Conservation (phyloP, 2,797 vertebrate species). For the Onychomys leucogaster region DNA sequence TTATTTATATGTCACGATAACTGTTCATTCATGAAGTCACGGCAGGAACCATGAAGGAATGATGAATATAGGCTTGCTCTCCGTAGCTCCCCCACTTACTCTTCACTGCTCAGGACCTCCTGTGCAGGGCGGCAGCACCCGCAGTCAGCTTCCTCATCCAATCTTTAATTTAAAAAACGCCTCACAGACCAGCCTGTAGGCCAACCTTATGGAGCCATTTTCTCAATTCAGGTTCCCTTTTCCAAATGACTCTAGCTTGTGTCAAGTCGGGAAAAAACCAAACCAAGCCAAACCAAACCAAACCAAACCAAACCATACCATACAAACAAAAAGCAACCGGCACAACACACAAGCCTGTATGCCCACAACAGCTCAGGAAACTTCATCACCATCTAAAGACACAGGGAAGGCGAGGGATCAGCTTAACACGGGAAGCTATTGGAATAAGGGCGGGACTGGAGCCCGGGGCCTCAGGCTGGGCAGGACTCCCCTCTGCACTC, state of each 20-base stretch:
- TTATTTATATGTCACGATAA: background rate
- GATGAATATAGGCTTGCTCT: background rate
- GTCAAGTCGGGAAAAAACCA: background rate
- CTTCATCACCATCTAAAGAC: background rate
- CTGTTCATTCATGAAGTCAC: background rate
- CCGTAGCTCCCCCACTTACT: background rate
- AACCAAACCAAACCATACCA: background rate
- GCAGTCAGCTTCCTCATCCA: background rate
- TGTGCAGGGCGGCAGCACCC: background rate
- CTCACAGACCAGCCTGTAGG: background rate
- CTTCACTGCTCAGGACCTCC: background rate
- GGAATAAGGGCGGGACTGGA: background rate
- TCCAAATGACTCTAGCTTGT: background rate
- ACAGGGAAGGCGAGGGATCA: background rate
- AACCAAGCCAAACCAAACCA: background rate
- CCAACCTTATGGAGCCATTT: background rate
- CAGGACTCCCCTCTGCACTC: background rate
- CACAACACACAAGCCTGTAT: background rate
- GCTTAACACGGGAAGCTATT: background rate
- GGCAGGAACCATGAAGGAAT: background rate
- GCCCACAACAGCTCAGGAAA: background rate
- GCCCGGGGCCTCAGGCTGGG: background rate
- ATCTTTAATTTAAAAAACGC: background rate
- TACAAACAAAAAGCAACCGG: background rate
- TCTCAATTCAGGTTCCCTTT: background rate